Percentiles rank a stretch among this genome's conserved stretches.
Evolutionary conservation across 2,888 invertebrate genomes (phyloP).

Genomic region (Xanthia togata): DNA sequence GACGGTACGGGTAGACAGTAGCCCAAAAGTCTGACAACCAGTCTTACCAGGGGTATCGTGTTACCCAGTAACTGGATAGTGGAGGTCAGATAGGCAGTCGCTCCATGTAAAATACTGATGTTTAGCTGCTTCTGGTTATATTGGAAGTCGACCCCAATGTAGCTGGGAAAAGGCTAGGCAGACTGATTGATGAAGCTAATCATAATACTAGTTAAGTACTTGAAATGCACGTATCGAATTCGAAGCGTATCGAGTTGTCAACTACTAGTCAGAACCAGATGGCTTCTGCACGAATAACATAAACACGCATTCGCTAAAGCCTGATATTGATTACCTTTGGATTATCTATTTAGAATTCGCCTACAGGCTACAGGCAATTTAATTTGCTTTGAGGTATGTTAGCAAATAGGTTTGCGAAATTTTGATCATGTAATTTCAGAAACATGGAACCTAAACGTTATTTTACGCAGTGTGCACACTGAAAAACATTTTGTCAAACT

Average conservation of each 20-base stretch:
- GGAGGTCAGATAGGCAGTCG: no score
- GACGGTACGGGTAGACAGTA: no score
- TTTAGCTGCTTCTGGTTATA: no score
- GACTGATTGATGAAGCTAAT: no score
- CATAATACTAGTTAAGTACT: neutral
- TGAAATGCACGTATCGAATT: slow-evolving; percentile 4
- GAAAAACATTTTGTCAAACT: neutral
- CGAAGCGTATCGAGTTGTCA: slow-evolving; percentile 14
- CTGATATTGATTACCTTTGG: slow-evolving; percentile 37
- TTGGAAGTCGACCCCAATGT: no score
- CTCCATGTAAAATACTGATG: no score
- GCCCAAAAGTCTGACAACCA: no score
- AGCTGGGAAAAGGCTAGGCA: no score
- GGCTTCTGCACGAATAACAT: slow-evolving; percentile 15
- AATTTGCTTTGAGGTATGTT: slow-evolving; percentile 36
- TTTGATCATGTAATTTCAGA: slow-evolving; percentile 30
- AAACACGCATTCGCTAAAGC: slow-evolving; percentile 10
- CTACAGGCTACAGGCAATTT: slow-evolving; percentile 22
- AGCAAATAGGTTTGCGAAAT: slow-evolving; percentile 40
- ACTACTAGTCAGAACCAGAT: neutral
- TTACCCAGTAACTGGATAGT: no score
- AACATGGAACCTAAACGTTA: neutral
- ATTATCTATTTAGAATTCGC: slow-evolving; percentile 55
- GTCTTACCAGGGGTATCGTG: no score
- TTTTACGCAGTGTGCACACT: neutral